Percentiles rank a stretch among this genome's conserved stretches.
phyloP scores from a whole-genome alignment of 2,888 invertebrate genomes.

The Lepeophtheirus nordmannii region DNA sequence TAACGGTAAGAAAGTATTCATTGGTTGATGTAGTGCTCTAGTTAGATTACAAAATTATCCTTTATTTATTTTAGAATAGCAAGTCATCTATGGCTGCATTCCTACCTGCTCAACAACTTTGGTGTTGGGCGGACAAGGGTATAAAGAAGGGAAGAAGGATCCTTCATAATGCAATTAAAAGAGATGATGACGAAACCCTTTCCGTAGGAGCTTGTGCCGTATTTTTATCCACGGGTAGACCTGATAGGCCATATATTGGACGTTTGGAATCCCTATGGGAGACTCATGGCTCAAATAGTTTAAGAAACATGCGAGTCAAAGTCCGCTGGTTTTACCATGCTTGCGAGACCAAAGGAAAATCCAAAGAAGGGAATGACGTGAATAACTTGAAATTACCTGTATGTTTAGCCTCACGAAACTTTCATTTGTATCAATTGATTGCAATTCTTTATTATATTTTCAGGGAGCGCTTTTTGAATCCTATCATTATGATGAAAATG shows the following conservation, averaged over 20 bases:
- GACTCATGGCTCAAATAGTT: slow-evolving; percentile 45
- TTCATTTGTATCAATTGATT: no score
- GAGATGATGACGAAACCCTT: slow-evolving; percentile 28
- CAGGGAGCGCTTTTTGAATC: slow-evolving; percentile 89
- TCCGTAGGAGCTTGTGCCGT: slow-evolving; percentile 70
- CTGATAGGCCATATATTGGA: slow-evolving; percentile 73
- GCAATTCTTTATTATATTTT: slow-evolving; percentile 25
- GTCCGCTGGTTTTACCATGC: slow-evolving; percentile 96
- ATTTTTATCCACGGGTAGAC: slow-evolving; percentile 75
- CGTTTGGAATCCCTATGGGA: slow-evolving; percentile 55
- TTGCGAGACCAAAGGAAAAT: slow-evolving; percentile 43
- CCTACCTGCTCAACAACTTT: slow-evolving; percentile 3
- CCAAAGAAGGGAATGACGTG: slow-evolving; percentile 11
- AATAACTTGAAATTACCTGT: slow-evolving; percentile 15
- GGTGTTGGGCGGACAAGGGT: slow-evolving; percentile 26
- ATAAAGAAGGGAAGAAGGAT: slow-evolving; percentile 52
- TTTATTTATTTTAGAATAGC: neutral
- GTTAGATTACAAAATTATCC: neutral
- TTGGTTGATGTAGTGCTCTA: neutral
- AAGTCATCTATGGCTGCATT: slow-evolving; percentile 5
- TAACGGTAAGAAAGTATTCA: neutral
- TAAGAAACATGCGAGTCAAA: slow-evolving; percentile 68
- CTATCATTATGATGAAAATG: slow-evolving; percentile 86
- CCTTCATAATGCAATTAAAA: slow-evolving; percentile 65
- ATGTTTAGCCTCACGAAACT: neutral